Base-by-base conservation (phyloP, 2,797 vertebrate species). In the Pampus argenteus region DNA sequence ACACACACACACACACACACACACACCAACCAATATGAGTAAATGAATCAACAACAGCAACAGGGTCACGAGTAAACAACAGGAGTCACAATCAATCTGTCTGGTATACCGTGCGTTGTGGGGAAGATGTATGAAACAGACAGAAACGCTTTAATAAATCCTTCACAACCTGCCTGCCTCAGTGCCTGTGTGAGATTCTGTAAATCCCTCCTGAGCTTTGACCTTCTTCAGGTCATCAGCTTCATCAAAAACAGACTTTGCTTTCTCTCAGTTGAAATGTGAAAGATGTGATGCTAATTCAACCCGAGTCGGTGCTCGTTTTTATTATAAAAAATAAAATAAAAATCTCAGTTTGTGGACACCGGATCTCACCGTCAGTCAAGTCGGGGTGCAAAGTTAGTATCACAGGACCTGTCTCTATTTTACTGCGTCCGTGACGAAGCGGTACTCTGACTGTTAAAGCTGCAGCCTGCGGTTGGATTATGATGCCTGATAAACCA, bases 271-370 rank as follows among this genome's bases (percentile, higher is more conserved):
- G 36, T 14, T 51, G 29, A 56, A 49, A 29, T 56, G 26, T n/a
- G 57, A 26, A 17, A 65, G 14, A 57, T 18, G 14, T 26, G 50
- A 9, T 64, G 47, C 48, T 31, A 62, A 52, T 65, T 38, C 50
- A 67, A 31, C 17, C 54, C 7, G 29, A 29, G 5, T 29, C 23
- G 1, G 20, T 28, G 45, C 40, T 64, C 29, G 29, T 52, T 28
- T 9, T n/a, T n/a, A n/a, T n/a, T n/a, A n/a, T n/a, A n/a, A n/a
- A n/a, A n/a, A n/a, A n/a, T n/a, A n/a, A n/a, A n/a, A n/a, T n/a
- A n/a, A n/a, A n/a, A n/a, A n/a, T n/a, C n/a, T n/a, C n/a, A n/a
- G n/a, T n/a, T 29, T 29, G 28, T 29, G 28, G 28, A 29, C 28
- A 29, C 28, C 28, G 8, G 28, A 29, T 29, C 28, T 29, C 28